Base-by-base conservation (phyloP, 23 tunicate species). In the Halocynthia roretzi region DNA sequence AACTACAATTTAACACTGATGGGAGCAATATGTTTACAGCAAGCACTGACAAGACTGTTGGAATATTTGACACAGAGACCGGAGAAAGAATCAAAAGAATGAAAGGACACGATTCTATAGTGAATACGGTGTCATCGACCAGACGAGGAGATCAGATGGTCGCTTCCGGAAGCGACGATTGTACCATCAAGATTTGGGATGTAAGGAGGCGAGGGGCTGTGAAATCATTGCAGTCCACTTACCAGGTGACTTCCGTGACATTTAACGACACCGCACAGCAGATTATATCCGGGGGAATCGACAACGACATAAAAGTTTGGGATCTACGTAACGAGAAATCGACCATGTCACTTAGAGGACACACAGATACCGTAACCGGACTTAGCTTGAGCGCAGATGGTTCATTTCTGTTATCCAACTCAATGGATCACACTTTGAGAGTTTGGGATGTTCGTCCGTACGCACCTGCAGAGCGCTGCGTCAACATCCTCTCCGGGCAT, bases 101-200 rank as follows among this genome's bases (percentile, higher is more conserved):
- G 98, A 93, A 93, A 76, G 98, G 98, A 5, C 98, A 93, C 78
- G 85, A 93, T 70, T 80, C 81, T n/a, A 87, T 93, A 63, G 98
- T 93, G 0, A 93, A 93, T 56, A 75, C 94, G 2, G 83, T 89
- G 64, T 51, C 86, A 21, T 68, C 84, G 18, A 31, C 94, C 10
- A 58, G 94, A 48, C 53, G 98, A 66, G 98, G 98, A 14, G 94
- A 87, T 52, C 94, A 83, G 71, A 72, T 93, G 54, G 98, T 93
- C 15, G 98, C 80, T 7, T 93, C 98, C 7, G 94, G 82, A 8
- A 83, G 94, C 84, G 98, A 93, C 61, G 98, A 93, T 67, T 93
- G 94, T 61, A 83, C 89, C 6, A 86, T 93, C 7, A 93, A 93
- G 66, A 77, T 91, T 7, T 93, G 98, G 98, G 98, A 93, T 67